Evolutionary conservation across 2,797 vertebrate genomes (phyloP).

Genomic region (Crocodylus rhombifer): DNA sequence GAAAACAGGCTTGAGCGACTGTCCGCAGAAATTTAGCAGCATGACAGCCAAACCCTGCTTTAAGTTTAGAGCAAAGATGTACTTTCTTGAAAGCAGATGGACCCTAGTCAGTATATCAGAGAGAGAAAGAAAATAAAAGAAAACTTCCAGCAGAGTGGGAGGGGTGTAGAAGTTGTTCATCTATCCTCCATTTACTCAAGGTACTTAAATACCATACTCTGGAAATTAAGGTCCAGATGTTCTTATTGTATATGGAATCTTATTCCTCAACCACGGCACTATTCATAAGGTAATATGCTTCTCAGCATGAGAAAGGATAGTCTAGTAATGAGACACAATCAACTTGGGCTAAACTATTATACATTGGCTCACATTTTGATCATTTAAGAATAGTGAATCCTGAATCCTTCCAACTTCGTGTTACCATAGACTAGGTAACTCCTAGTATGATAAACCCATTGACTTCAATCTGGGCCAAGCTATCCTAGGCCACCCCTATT

Average conservation of each 20-base stretch:
- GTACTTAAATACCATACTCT: neutral
- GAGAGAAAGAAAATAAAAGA: neutral
- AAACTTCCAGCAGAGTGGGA: neutral
- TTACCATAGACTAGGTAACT: too few relatives aligned
- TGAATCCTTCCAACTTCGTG: too few relatives aligned
- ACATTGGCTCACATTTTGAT: neutral
- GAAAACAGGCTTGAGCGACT: slow-evolving; percentile 22
- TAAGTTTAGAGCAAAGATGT: neutral
- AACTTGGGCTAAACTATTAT: neutral
- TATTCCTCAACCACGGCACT: neutral
- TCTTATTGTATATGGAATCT: neutral
- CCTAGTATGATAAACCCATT: too few relatives aligned
- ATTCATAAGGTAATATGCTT: neutral
- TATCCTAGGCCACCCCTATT: too few relatives aligned
- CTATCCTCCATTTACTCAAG: neutral
- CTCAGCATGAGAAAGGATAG: neutral
- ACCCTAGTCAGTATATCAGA: neutral
- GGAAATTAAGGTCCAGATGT: neutral
- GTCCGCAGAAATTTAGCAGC: neutral
- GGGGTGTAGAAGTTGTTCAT: neutral
- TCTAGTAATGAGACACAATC: neutral
- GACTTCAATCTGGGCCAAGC: too few relatives aligned
- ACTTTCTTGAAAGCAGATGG: neutral
- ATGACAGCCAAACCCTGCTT: neutral
- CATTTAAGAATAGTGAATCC: too few relatives aligned